Evolutionary conservation across 2,797 vertebrate genomes (phyloP).

Genomic region (Rhyacichthys aspro): DNA sequence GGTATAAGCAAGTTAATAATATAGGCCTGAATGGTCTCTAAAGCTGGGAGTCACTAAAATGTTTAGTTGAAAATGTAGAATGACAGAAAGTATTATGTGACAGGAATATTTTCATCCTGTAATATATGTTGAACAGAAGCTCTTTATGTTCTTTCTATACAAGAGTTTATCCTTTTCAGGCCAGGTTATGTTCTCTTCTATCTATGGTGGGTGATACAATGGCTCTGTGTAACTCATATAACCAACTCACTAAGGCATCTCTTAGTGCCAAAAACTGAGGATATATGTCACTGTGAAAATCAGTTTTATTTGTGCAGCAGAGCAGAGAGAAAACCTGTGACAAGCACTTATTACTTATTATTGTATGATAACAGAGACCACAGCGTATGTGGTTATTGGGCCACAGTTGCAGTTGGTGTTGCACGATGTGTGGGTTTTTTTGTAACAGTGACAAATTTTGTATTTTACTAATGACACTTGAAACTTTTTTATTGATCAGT

Average conservation of each 20-base stretch:
- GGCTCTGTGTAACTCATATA: too few species aligned
- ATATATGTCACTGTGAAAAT: slow-evolving; percentile 3
- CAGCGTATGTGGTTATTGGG: not conserved
- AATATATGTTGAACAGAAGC: too few species aligned
- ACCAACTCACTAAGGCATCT: not conserved
- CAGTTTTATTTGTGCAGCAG: not conserved
- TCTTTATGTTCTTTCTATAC: too few species aligned
- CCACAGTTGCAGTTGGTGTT: not conserved
- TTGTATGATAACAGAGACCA: slow-evolving; percentile 14
- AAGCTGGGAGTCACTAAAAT: too few species aligned
- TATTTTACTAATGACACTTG: slow-evolving; percentile 44
- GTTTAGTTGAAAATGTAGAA: too few species aligned
- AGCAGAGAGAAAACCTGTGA: slow-evolving; percentile 19
- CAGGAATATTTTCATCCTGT: too few species aligned
- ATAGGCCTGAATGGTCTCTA: too few species aligned
- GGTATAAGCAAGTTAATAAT: too few species aligned
- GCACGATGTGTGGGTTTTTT: slow-evolving; percentile 20
- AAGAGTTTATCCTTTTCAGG: too few species aligned
- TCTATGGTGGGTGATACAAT: too few species aligned
- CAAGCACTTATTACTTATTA: not conserved
- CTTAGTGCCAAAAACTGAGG: slow-evolving; percentile 2
- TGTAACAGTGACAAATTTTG: slow-evolving; percentile 37
- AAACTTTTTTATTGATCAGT: slow-evolving; percentile 16
- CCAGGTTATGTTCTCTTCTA: too few species aligned
- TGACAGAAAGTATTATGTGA: too few species aligned